phyloP scores from a whole-genome alignment of 2,113 vertebrate species.

The Nothobranchius kuhntae region DNA sequence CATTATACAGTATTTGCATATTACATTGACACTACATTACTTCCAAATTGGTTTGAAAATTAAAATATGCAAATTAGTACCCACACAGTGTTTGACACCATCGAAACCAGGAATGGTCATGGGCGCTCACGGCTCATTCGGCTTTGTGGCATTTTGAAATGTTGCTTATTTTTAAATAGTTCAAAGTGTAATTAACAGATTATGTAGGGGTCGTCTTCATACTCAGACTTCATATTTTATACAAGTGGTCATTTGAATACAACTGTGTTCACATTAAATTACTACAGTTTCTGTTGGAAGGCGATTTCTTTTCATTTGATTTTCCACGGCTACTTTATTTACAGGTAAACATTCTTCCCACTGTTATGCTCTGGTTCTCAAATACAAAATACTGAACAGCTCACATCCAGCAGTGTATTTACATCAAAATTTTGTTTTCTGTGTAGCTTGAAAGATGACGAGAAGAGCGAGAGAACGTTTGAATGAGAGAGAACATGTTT shows the following conservation, averaged over 20 bases:
- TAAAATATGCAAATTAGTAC: slow-evolving; percentile 64
- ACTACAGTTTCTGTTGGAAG: not conserved
- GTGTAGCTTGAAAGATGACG: no score
- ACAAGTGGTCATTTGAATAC: not conserved
- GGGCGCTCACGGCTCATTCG: slow-evolving; percentile 4
- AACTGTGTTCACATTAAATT: not conserved
- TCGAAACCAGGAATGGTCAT: slow-evolving; percentile 28
- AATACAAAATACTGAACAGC: no score
- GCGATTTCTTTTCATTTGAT: no score
- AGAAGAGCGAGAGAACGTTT: no score
- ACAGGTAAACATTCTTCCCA: no score
- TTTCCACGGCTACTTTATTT: no score
- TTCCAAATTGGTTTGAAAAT: slow-evolving; percentile 66
- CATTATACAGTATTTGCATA: slow-evolving; percentile 60
- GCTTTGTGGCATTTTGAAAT: slow-evolving; percentile 4
- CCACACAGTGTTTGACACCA: slow-evolving; percentile 51
- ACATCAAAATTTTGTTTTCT: no score
- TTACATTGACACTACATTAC: slow-evolving; percentile 56
- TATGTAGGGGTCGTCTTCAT: not conserved
- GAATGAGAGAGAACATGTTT: no score
- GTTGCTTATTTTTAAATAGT: not conserved
- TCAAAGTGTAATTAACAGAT: not conserved
- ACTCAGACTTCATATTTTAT: not conserved
- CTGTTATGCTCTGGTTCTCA: no score
- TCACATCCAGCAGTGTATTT: no score